Percentiles rank a stretch among this genome's conserved stretches.
Evolutionary conservation across 1,140 invertebrate genomes (phyloP).

Genomic region (Drosophila ambigua): DNA sequence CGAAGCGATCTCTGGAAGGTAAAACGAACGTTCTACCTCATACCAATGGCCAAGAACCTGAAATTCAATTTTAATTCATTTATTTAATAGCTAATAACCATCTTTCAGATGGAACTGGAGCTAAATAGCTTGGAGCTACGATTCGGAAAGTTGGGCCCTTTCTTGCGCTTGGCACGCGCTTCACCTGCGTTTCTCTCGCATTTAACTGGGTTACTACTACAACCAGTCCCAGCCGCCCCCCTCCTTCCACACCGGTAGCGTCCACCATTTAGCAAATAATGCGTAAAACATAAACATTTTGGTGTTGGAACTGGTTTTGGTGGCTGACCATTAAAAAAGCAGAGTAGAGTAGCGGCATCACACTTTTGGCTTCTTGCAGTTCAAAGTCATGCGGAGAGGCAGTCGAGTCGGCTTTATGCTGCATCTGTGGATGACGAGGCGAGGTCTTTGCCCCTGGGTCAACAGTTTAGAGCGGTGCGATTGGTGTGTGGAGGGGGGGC

Average conservation of each 20-base stretch:
- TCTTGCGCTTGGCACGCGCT: constrained; percentile 9
- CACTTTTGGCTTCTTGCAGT: constrained; percentile 29
- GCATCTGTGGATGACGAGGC: constrained; percentile 27
- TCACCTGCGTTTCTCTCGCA: constrained; percentile 50
- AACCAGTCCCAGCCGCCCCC: not conserved
- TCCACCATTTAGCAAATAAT: constrained; percentile 27
- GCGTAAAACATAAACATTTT: constrained; percentile 63
- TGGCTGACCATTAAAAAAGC: constrained; percentile 18
- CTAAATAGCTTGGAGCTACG: not conserved
- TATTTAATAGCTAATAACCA: not conserved
- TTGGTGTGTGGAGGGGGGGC: constrained; percentile 1
- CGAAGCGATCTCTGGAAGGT: constrained; percentile 87
- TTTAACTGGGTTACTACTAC: constrained; percentile 67
- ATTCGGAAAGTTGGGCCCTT: constrained; percentile 4
- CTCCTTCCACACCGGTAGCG: not conserved
- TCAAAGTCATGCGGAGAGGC: constrained; percentile 25
- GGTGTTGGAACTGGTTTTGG: constrained; percentile 55
- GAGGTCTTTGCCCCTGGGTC: constrained; percentile 67
- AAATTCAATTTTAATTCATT: not conserved
- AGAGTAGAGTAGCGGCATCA: not conserved
- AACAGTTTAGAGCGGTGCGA: constrained; percentile 5
- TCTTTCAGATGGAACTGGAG: constrained; percentile 5
- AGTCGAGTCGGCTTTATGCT: constrained; percentile 23
- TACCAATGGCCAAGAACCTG: constrained; percentile 89
- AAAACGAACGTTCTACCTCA: constrained; percentile 89